Percentiles rank a stretch among this genome's conserved stretches.
Evolutionary conservation across 2,113 vertebrate species (phyloP).

Genomic region (Neolamprologus falcicula): DNA sequence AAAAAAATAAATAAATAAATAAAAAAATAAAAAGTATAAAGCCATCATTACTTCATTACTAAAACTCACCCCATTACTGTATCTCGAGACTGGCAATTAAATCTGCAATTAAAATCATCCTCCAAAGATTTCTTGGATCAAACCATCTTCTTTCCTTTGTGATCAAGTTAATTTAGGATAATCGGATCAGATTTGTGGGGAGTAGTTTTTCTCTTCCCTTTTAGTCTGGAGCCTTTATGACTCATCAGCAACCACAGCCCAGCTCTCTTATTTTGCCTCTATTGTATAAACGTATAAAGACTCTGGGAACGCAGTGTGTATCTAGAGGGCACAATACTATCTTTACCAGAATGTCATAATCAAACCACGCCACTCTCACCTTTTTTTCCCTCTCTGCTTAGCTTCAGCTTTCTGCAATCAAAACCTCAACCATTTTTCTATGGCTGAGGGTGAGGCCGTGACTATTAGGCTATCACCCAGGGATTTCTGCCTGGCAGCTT

Average conservation of each 20-base stretch:
- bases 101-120: neutral
- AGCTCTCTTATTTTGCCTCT: neutral
- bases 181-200: neutral
- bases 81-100: neutral
- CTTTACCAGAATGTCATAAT: neutral
- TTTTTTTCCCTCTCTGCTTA: neutral
- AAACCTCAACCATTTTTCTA: neutral
- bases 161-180: neutral
- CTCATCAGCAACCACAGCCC: slow-evolving; percentile 25
- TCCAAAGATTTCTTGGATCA: neutral
- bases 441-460: neutral
- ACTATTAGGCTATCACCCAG: neutral
- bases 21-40: neutral
- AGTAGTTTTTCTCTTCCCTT: neutral
- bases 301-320: neutral
- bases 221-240: slow-evolving; percentile 11
- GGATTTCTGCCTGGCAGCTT: neutral
- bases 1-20: accelerated
- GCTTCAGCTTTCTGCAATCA: neutral
- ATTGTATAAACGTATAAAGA: neutral
- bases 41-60: neutral
- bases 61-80: neutral
- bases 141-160: neutral
- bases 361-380: neutral
- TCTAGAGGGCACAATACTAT: neutral